Evolutionary conservation across 2,888 invertebrate species (phyloP), one percentile per base, ranked within the genome.

Genomic region (Calliopum simillimum): DNA sequence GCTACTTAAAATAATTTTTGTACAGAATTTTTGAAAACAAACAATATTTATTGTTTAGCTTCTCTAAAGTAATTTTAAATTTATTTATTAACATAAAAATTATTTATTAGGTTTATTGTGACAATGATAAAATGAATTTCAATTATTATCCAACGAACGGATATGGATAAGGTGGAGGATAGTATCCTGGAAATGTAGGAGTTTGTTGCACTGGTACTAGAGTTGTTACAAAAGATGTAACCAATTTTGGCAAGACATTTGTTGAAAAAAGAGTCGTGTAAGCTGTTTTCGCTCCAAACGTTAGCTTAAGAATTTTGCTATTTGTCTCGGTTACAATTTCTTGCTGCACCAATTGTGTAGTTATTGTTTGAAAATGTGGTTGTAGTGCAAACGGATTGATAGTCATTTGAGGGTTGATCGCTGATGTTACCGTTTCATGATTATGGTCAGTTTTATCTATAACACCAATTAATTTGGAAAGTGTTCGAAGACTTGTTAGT

Each of bases 281-380:
- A 0, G 95, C 92, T 0, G 95, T 95, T 85, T 94, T 94, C 44
- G 96, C 95, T n/a, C 96, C 95, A 82, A 96, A 96, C 13, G 95
- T 95, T 76, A 96, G 87, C 85, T 95, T 95, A 73, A 96, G 86
- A 65, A 95, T 88, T 86, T 94, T 93, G 78, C 95, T 94, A 74
- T 93, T 91, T 0, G 94, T 94, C 75, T 93, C 89, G 1, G 93
- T 93, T 14, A 94, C 90, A 78, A 93, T 87, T 0, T 94, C 94
- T 80, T 93, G 94, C 71, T 93, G 90, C 25, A 95, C 89, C n/a
- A 94, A 88, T 0, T 94, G 94, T 0, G 94, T 93, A 12, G 94
- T 94, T 33, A 93, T 93, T 21, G 95, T 85, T 47, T 92, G 91
- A 82, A 91, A 93, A 78, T 94, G 94, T 56, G 90, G 93, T 73